Conservation (phyloP, 2,113 vertebrate species). For the Mystacornis crossleyi region DNA sequence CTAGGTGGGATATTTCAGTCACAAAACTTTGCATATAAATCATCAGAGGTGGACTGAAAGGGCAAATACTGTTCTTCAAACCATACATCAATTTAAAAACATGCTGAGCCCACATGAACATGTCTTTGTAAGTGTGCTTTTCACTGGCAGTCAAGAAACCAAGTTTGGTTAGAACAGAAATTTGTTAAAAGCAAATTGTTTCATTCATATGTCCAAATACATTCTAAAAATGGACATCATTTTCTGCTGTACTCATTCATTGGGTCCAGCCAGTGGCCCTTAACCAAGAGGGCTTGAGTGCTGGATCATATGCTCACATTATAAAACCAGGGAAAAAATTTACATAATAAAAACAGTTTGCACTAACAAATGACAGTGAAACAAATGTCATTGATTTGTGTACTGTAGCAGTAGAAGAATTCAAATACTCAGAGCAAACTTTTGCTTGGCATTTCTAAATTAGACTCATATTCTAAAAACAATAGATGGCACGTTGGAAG, state of each 20-base stretch:
- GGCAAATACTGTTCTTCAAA: not conserved
- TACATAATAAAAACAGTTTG: not conserved
- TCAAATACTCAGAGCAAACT: not conserved
- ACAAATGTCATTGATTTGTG: not conserved
- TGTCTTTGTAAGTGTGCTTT: not conserved
- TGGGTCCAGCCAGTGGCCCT: not conserved
- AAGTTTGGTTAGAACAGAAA: not conserved
- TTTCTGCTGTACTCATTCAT: not conserved
- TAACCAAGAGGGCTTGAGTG: not conserved
- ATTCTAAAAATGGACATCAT: not conserved
- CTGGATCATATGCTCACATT: not conserved
- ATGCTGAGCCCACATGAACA: not conserved
- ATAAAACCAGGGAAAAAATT: not conserved
- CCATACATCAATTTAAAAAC: not conserved
- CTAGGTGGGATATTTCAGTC: not conserved
- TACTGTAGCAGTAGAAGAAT: not conserved
- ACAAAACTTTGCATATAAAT: not conserved
- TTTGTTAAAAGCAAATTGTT: not conserved
- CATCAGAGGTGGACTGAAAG: not conserved
- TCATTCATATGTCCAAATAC: not conserved
- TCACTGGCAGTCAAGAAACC: not conserved
- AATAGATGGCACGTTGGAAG: not conserved
- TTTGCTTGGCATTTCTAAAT: not conserved
- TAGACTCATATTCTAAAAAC: not conserved
- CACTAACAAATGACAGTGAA: not conserved